These are phyloP conservation scores for Drosophila eugracilis DNA, from an alignment of 1,140 invertebrate genomes.

Conservation along the genomic window DNA sequence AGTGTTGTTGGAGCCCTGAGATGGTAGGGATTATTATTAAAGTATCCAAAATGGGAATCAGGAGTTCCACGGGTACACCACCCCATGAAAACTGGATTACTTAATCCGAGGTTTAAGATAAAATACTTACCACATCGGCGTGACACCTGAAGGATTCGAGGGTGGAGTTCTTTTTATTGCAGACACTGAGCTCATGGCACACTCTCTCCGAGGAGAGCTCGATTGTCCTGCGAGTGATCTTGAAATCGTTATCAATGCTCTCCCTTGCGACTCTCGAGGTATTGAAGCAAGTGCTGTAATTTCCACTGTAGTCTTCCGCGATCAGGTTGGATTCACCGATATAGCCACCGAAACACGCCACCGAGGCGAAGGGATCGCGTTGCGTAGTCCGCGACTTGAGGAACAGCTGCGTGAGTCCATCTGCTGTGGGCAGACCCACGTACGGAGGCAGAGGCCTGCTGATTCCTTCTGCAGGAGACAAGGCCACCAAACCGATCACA, in stretches of 20 bases:
- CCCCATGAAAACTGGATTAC: too few relatives aligned
- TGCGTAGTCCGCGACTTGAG: conserved; percentile 65
- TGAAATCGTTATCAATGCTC: conserved; percentile 64
- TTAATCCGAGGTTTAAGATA: too few relatives aligned
- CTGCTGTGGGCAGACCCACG: conserved; percentile 64
- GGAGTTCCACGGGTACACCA: too few relatives aligned
- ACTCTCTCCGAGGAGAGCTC: conserved; percentile 41
- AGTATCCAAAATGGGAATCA: too few relatives aligned
- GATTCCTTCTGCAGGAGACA: conserved; percentile 32
- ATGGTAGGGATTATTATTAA: not conserved
- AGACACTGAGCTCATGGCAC: conserved; percentile 44
- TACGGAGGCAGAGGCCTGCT: conserved; percentile 55
- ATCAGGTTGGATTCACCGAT: conserved; percentile 73
- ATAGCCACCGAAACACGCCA: conserved; percentile 76
- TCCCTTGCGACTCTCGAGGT: conserved; percentile 44
- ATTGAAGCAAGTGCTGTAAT: conserved; percentile 52
- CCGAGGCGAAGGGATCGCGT: conserved; percentile 62
- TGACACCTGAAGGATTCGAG: conserved; percentile 74
- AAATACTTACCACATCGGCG: conserved; percentile 63
- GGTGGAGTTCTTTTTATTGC: conserved; percentile 51
- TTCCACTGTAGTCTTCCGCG: conserved; percentile 58
- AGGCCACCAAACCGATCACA: conserved; percentile 15
- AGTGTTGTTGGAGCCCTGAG: conserved; percentile 75
- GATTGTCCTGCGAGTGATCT: conserved; percentile 52
- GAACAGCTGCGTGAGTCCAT: conserved; percentile 69